phyloP scores from a whole-genome alignment of 1,140 invertebrate species.

The Drosophila chauvacae region DNA sequence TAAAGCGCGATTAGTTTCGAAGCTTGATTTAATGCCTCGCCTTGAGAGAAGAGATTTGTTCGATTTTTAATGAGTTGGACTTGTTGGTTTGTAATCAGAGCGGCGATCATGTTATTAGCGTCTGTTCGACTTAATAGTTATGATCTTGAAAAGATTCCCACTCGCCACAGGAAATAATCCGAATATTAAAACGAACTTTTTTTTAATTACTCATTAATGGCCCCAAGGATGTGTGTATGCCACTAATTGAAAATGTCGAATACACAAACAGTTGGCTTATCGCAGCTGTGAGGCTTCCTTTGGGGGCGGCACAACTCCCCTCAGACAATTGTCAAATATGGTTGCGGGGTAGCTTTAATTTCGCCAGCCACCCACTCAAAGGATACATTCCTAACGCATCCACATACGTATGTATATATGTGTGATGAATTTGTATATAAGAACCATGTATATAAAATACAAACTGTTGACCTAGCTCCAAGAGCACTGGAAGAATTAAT shows the following conservation, averaged over 20 bases:
- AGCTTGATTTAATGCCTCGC: constrained; percentile 20
- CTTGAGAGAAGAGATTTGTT: constrained; percentile 45
- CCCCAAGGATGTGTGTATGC: constrained; percentile 21
- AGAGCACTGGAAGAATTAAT: constrained; percentile 41
- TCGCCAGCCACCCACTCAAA: constrained; percentile 6
- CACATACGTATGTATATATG: background rate
- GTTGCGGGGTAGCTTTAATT: constrained; percentile 4
- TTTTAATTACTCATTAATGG: background rate
- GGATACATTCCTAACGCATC: constrained; percentile 26
- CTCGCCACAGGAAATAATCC: background rate
- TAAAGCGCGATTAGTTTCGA: constrained; percentile 64
- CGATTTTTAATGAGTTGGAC: constrained; percentile 38
- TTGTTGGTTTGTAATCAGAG: constrained; percentile 27
- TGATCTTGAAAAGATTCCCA: background rate
- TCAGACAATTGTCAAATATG: constrained; percentile 16
- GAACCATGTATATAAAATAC: constrained; percentile 28
- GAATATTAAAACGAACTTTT: background rate
- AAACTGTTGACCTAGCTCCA: constrained; percentile 58
- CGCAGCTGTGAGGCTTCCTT: background rate
- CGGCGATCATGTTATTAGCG: constrained; percentile 14
- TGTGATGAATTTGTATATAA: background rate
- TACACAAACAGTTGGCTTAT: constrained; percentile 41
- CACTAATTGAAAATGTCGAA: constrained; percentile 44
- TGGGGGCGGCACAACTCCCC: constrained; percentile 3
- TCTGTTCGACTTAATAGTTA: constrained; percentile 38